phyloP scores from a whole-genome alignment of 2,797 vertebrate genomes.

The Percopsis omiscomaycus region DNA sequence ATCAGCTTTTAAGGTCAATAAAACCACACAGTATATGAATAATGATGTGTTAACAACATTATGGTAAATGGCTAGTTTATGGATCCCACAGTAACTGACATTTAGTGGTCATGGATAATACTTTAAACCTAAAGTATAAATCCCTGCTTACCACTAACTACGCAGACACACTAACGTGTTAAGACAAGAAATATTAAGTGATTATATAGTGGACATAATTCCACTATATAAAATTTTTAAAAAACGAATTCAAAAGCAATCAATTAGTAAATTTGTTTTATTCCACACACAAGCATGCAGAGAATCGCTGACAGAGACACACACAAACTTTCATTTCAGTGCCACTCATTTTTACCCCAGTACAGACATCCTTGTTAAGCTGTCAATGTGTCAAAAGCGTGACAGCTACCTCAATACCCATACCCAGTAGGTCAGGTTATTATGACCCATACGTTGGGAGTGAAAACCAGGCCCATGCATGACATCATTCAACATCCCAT shows the following conservation, averaged over 20 bases:
- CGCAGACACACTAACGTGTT: neutral
- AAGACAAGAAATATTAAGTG: constrained; percentile 11
- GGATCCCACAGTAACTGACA: constrained; percentile 4
- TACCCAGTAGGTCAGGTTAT: neutral
- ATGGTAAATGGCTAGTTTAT: constrained; percentile 19
- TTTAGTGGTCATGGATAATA: constrained; percentile 10
- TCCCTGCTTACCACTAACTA: constrained; percentile 1
- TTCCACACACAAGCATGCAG: constrained; percentile 17
- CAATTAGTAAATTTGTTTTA: constrained; percentile 1
- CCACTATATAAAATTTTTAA: neutral
- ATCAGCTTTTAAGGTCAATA: neutral
- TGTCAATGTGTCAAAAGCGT: too few relatives aligned
- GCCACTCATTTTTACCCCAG: neutral
- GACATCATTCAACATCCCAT: constrained; percentile 44
- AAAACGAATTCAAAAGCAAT: constrained; percentile 11
- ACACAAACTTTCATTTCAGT: neutral
- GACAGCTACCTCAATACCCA: neutral
- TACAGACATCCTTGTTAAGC: constrained; percentile 7
- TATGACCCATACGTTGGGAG: constrained; percentile 14
- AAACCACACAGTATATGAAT: neutral
- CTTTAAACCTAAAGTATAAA: constrained; percentile 13
- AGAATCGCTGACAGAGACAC: neutral
- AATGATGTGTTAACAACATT: neutral
- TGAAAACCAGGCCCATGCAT: constrained; percentile 60
- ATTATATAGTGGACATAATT: neutral